Conservation (phyloP, 2,888 invertebrate species). For the Drosophila phalerata region DNA sequence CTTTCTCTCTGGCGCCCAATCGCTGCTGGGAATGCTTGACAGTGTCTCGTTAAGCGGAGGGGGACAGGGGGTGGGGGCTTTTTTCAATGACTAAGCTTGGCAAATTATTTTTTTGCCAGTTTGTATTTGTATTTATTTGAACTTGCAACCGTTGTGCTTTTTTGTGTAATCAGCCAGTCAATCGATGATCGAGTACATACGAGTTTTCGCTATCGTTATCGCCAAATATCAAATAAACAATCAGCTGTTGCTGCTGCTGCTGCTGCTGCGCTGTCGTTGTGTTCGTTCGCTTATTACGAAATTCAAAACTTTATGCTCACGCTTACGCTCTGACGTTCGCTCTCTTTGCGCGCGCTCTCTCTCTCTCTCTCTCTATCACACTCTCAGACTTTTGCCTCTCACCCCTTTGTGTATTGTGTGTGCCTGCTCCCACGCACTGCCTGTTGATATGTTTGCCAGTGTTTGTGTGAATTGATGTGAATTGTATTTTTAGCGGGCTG, state of each 20-base stretch:
- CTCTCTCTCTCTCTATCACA: too few species aligned
- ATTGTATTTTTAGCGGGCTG: conserved; percentile 67
- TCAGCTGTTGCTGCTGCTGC: conserved; percentile 20
- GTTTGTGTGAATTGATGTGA: conserved; percentile 57
- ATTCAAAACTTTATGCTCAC: conserved; percentile 29
- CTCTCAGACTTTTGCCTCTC: conserved; percentile 7
- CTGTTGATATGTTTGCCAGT: conserved; percentile 63
- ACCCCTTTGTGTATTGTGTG: conserved; percentile 7
- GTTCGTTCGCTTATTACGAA: conserved; percentile 54
- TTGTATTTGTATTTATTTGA: conserved; percentile 4
- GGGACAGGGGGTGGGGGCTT: conserved; percentile 6
- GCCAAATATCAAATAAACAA: conserved; percentile 40
- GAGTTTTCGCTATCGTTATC: conserved; percentile 29
- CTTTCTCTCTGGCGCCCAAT: conserved; percentile 9
- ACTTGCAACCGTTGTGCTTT: conserved; percentile 22
- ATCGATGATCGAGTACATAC: conserved; percentile 25
- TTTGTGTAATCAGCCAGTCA: conserved; percentile 2
- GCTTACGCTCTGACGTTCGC: background rate
- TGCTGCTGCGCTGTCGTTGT: conserved; percentile 13
- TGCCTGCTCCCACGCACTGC: conserved; percentile 11
- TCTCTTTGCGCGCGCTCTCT: background rate
- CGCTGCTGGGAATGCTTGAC: background rate
- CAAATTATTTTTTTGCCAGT: conserved; percentile 3
- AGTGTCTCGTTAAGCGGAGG: too few species aligned
- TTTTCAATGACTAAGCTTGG: conserved; percentile 51